phyloP scores from a whole-genome alignment of 2,888 invertebrate species.

The Dendrolimus pini region DNA sequence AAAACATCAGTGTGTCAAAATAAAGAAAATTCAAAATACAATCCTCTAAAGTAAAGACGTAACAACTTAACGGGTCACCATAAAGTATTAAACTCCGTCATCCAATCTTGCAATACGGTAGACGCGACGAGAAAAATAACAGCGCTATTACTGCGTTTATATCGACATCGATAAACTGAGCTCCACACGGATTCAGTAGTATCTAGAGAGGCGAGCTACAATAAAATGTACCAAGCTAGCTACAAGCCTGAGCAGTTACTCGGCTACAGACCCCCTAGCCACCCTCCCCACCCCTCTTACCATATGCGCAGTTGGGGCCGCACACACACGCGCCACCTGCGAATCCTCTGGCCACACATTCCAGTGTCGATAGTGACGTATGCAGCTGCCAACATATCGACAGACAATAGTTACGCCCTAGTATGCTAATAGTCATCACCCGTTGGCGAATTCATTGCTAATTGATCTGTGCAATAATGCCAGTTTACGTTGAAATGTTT shows the following conservation, averaged over 20 bases:
- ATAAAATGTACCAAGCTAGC: conserved; percentile 75
- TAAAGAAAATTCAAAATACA: conserved; percentile 14
- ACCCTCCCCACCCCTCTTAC: conserved; percentile 25
- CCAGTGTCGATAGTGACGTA: conserved; percentile 42
- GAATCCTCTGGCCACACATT: conserved; percentile 42
- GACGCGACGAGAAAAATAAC: conserved; percentile 45
- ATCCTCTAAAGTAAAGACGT: conserved; percentile 27
- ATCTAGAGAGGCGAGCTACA: conserved; percentile 72
- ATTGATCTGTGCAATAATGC: conserved; percentile 30
- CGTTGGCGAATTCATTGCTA: conserved; percentile 37
- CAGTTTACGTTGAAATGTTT: conserved; percentile 10
- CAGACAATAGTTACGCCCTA: conserved; percentile 17
- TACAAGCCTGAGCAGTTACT: conserved; percentile 73
- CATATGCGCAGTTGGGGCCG: conserved; percentile 58
- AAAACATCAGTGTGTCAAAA: conserved; percentile 1
- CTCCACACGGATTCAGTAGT: conserved; percentile 50
- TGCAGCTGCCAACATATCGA: conserved; percentile 50
- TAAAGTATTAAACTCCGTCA: conserved; percentile 38
- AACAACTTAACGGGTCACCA: conserved; percentile 22
- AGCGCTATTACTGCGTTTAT: conserved; percentile 46
- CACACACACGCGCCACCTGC: conserved; percentile 48
- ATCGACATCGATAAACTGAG: conserved; percentile 63
- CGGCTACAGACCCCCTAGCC: conserved; percentile 33
- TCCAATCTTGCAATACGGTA: conserved; percentile 34
- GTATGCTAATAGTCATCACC: conserved; percentile 30